Conservation (phyloP, 2,113 vertebrate genomes). For the Mastomys coucha region DNA sequence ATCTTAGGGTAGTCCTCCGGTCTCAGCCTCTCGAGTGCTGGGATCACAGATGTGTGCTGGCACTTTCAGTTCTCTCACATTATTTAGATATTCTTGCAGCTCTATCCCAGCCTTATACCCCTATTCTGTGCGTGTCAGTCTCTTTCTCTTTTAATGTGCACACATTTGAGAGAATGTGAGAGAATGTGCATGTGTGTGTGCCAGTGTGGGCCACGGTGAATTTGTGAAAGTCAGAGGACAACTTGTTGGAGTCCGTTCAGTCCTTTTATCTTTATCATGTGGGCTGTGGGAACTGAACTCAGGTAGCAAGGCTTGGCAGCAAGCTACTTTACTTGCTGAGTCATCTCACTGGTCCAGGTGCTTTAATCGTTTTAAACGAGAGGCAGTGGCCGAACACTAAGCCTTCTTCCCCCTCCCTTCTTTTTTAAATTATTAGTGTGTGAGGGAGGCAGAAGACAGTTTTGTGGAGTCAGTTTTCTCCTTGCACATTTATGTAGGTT, state of each 20-base stretch:
- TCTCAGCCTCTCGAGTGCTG: background rate
- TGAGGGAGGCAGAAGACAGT: background rate
- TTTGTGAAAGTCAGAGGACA: background rate
- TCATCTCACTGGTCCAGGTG: background rate
- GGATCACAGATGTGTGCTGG: too few species aligned
- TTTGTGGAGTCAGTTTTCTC: background rate
- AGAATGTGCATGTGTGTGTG: background rate
- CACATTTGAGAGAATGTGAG: background rate
- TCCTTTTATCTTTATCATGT: too few species aligned
- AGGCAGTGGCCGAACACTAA: conserved; percentile 26
- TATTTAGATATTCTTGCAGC: conserved; percentile 2
- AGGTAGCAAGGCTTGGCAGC: background rate
- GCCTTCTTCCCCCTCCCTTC: background rate
- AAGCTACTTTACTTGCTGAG: too few species aligned
- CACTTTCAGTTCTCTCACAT: background rate
- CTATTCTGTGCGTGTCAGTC: background rate
- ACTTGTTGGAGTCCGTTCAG: too few species aligned
- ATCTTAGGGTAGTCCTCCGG: background rate
- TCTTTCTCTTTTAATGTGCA: background rate
- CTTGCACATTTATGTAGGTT: background rate
- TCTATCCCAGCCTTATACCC: background rate
- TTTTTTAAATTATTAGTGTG: background rate
- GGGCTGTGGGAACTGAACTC: background rate
- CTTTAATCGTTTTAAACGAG: background rate
- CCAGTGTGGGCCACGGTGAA: background rate